A percentile compares a stretch with the other conserved stretches of the same genome.
phyloP scores from a whole-genome alignment of 2,888 invertebrate genomes.

The Plagodis pulveraria region DNA sequence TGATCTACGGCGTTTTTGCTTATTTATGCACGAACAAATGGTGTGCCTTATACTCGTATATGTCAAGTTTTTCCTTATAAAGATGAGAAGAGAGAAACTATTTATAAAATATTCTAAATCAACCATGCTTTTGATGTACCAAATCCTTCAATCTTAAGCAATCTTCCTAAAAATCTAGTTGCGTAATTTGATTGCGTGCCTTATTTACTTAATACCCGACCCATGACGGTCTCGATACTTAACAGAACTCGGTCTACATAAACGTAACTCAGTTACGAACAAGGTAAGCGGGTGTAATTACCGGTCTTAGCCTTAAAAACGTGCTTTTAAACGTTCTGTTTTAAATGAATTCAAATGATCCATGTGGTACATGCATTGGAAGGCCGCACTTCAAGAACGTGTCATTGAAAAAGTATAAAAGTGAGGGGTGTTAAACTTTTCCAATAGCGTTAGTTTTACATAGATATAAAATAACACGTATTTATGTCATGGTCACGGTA shows the following conservation, averaged over 20 bases:
- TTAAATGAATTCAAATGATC: constrained; percentile 22
- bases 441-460: too few relatives aligned
- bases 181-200: constrained; percentile 43
- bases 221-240: constrained; percentile 48
- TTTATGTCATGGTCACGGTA: too few relatives aligned
- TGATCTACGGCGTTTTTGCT: too few relatives aligned
- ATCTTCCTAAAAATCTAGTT: constrained; percentile 30
- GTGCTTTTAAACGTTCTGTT: constrained; percentile 23
- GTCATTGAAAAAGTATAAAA: too few relatives aligned
- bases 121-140: neutral
- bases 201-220: constrained; percentile 43
- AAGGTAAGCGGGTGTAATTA: constrained; percentile 42
- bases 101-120: neutral
- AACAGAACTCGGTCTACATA: constrained; percentile 44
- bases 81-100: too few relatives aligned
- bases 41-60: too few relatives aligned
- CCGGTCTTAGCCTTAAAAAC: constrained; percentile 20
- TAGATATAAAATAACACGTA: too few relatives aligned
- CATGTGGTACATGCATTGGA: constrained; percentile 8
- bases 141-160: neutral
- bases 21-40: too few relatives aligned
- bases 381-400: constrained; percentile 2
- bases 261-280: constrained; percentile 39
- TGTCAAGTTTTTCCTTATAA: too few relatives aligned
- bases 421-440: too few relatives aligned